Evolutionary conservation across 2,113 vertebrate genomes (phyloP).

Genomic region (Uria aalge): DNA sequence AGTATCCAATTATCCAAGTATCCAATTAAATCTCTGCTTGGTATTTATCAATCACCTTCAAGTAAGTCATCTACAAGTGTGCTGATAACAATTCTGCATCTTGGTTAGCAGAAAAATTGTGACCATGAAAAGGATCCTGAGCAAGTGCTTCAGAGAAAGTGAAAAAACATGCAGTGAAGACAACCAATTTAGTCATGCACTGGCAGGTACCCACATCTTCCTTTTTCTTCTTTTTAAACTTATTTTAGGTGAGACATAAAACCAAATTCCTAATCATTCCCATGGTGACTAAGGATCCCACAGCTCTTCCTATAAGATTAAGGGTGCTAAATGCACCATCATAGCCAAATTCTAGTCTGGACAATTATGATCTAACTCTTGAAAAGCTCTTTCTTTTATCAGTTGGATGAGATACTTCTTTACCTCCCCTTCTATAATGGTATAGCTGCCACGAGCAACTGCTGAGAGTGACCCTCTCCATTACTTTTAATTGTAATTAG

Average conservation of each 20-base stretch:
- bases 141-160: not conserved
- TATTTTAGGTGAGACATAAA: not conserved
- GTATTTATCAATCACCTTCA: not conserved
- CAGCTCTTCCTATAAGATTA: not conserved
- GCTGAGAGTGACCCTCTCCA: not conserved
- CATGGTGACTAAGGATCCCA: not conserved
- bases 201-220: not conserved
- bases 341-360: not conserved
- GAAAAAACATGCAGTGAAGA: not conserved
- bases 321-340: not conserved
- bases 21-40: not conserved
- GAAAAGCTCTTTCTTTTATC: not conserved
- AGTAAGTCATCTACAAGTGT: not conserved
- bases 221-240: not conserved
- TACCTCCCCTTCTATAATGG: not conserved
- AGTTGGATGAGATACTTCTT: not conserved
- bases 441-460: not conserved
- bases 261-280: not conserved
- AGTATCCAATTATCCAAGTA: not conserved
- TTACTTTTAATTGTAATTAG: not conserved
- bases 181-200: not conserved
- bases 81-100: not conserved
- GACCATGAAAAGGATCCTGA: not conserved
- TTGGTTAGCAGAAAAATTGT: not conserved
- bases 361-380: not conserved